Conservation (phyloP, 2,113 vertebrate species). For the Misgurnus anguillicaudatus region DNA sequence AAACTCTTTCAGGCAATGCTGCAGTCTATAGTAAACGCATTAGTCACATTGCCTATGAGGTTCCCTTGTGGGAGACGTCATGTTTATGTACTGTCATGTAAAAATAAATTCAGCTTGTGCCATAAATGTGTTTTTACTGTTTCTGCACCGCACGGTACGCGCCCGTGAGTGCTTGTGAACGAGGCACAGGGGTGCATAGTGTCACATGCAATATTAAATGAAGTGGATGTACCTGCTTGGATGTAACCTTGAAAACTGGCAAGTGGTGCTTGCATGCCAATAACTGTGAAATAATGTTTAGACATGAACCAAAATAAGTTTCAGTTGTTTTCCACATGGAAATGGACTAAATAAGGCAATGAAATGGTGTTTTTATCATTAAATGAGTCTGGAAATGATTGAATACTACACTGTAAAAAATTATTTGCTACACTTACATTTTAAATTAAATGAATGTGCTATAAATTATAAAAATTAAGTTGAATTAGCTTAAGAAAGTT, state of each 20-base stretch:
- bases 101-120: conserved; percentile 43
- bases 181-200: conserved; percentile 57
- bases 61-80: conserved; percentile 58
- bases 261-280: neutral
- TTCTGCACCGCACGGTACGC: conserved; percentile 27
- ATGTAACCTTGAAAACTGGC: conserved; percentile 53
- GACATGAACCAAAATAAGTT: conserved; percentile 15
- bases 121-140: conserved; percentile 37
- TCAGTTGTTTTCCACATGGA: neutral
- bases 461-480: too few relatives aligned
- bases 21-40: conserved; percentile 57
- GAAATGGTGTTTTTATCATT: neutral
- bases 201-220: conserved; percentile 40
- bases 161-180: conserved; percentile 16
- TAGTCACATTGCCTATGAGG: conserved; percentile 57
- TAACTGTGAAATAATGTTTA: neutral
- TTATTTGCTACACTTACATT: too few relatives aligned
- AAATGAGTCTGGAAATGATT: neutral
- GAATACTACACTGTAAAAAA: too few relatives aligned
- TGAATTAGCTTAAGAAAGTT: too few relatives aligned
- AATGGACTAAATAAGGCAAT: neutral
- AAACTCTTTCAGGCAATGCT: conserved; percentile 26
- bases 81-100: conserved; percentile 46
- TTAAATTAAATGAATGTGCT: too few relatives aligned
- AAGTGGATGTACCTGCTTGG: conserved; percentile 48